Evolutionary conservation across 2,797 vertebrate species (phyloP).

Genomic region (Momotus momota): DNA sequence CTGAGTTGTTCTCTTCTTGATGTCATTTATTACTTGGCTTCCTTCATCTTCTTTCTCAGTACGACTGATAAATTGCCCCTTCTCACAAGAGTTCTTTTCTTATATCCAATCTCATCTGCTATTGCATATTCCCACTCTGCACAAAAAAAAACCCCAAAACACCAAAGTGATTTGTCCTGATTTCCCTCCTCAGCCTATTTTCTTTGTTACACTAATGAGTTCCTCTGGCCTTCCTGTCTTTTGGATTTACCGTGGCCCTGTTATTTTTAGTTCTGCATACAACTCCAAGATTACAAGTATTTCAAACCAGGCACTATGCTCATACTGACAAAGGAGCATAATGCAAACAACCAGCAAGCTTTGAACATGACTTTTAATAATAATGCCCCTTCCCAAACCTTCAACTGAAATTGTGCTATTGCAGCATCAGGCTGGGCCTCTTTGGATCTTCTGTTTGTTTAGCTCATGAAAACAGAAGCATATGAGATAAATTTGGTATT

Average conservation of each 20-base stretch:
- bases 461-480: neutral
- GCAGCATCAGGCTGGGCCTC: neutral
- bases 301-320: neutral
- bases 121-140: neutral
- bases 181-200: neutral
- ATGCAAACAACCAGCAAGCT: neutral
- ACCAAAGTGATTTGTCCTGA: neutral
- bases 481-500: neutral
- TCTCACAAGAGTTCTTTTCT: neutral
- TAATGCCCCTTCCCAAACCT: neutral
- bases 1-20: neutral
- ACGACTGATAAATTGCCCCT: conserved; percentile 19
- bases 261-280: neutral
- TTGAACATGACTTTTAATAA: neutral
- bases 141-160: neutral
- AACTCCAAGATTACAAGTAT: neutral
- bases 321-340: neutral
- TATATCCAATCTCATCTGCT: neutral
- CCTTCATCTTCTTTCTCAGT: neutral
- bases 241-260: neutral
- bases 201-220: neutral
- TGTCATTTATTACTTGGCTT: neutral
- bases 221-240: neutral
- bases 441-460: conserved; percentile 6
- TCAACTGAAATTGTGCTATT: neutral